Evolutionary conservation across 2,888 invertebrate species (phyloP).

Genomic region (Salpingus planirostris): DNA sequence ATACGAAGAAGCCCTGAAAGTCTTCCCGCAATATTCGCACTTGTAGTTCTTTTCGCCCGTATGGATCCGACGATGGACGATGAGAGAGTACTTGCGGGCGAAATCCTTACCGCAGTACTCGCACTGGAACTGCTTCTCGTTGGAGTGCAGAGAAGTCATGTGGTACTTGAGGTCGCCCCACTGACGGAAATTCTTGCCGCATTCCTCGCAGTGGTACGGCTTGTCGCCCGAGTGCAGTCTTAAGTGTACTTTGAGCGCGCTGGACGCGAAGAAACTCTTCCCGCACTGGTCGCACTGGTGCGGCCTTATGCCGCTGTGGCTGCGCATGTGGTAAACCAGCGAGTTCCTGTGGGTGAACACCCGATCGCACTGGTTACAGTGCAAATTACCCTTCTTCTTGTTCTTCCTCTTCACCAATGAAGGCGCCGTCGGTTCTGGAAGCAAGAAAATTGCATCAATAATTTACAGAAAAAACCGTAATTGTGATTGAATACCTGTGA

Average conservation of each 20-base stretch:
- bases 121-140: conserved; percentile 75
- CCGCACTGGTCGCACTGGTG: conserved; percentile 73
- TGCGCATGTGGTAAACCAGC: conserved; percentile 71
- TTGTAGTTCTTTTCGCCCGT: conserved; percentile 81
- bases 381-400: conserved; percentile 25
- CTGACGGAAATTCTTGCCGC: conserved; percentile 72
- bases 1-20: conserved; percentile 80
- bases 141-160: conserved; percentile 71
- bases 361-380: conserved; percentile 60
- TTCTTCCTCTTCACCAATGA: conserved; percentile 33
- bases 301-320: conserved; percentile 64
- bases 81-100: conserved; percentile 78
- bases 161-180: conserved; percentile 87
- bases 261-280: conserved; percentile 73
- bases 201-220: conserved; percentile 73
- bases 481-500: conserved; percentile 29
- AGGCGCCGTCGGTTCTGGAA: conserved; percentile 18
- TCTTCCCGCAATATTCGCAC: conserved; percentile 75
- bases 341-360: conserved; percentile 77
- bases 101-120: conserved; percentile 85
- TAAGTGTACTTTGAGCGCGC: conserved; percentile 75
- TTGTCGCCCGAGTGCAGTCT: conserved; percentile 77
- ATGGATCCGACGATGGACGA: conserved; percentile 76
- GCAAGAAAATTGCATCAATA: neutral
- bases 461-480: neutral